These are phyloP conservation scores for Erythrocercus mccallii DNA, from an alignment of 2,113 vertebrate genomes.

Conservation along the genomic window DNA sequence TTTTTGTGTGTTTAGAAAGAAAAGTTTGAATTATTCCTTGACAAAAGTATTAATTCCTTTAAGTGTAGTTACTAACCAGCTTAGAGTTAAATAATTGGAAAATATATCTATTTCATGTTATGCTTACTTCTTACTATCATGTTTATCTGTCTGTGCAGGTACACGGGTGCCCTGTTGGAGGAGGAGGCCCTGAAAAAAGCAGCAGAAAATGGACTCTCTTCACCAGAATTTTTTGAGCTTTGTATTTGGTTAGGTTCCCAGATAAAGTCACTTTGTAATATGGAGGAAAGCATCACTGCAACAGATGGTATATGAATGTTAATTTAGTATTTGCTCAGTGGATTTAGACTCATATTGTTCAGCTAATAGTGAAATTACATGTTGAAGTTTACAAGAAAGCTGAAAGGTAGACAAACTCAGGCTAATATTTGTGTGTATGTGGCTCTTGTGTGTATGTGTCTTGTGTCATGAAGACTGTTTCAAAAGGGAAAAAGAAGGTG, in stretches of 20 bases:
- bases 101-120: background rate
- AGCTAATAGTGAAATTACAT: background rate
- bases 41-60: background rate
- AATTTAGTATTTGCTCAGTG: background rate
- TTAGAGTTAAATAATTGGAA: background rate
- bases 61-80: background rate
- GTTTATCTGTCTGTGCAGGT: constrained; percentile 69
- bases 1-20: background rate
- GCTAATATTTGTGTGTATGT: background rate
- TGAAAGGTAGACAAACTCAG: background rate
- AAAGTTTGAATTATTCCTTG: background rate
- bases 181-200: constrained; percentile 81
- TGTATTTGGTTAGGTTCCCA: constrained; percentile 84
- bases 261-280: constrained; percentile 78
- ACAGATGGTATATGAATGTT: constrained; percentile 60
- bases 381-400: background rate
- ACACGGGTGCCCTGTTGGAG: constrained; percentile 83
- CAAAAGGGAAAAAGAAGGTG: background rate
- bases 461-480: background rate
- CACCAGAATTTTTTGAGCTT: constrained; percentile 84
- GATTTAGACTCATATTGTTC: background rate
- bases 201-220: constrained; percentile 82
- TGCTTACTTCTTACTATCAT: background rate
- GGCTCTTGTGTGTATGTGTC: background rate
- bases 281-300: constrained; percentile 85